Evolutionary conservation across 2,113 vertebrate species (phyloP), one percentile per base, ranked within the genome.

Genomic region (Alethe diademata): DNA sequence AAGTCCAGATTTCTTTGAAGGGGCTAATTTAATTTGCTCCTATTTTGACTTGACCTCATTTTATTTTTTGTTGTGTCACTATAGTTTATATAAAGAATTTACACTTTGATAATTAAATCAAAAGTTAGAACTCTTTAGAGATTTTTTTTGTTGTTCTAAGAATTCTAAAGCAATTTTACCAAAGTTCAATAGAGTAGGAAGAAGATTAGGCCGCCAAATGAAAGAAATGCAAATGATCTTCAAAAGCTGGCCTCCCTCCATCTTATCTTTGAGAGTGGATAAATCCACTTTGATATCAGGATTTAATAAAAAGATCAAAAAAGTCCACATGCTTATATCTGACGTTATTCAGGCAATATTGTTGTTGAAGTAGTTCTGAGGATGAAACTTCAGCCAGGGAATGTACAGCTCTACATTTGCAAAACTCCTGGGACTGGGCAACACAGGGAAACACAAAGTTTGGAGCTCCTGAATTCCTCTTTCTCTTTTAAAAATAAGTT

Each of bases 221-320:
- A 89, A 96, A 93, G 56, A 86, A 85, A 97, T 82, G 89, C 42
- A 82, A 93, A 94, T 75, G 24, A 92, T 89, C 58, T 90, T 94
- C 86, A 86, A 95, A 93, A 75, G 47, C 28, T 73, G 70, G 22
- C 43, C 60, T 91, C 42, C 42, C 29, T 45, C n/a, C 45, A 66
- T 43, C 82, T 87, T 70, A 47, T 69, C 73, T 93, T 47, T 74
- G 66, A 93, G 69, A 84, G 65, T 8, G n/a, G 58, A 82, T 64
- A 96, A 91, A 94, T 76, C 73, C 42, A 69, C 92, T 94, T 80
- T 93, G 86, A 97, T 92, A 92, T 28, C 8, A 50, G 79, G 78
- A 79, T 88, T 93, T 79, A 95, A 92, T 67, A 92, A 90, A 92
- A 62, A 84, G 64, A 90, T 95, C 35, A 88, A 74, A 76, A 57